Base-by-base conservation (phyloP, 1,140 invertebrate genomes). In the Stratiolaelaps scimitus region DNA sequence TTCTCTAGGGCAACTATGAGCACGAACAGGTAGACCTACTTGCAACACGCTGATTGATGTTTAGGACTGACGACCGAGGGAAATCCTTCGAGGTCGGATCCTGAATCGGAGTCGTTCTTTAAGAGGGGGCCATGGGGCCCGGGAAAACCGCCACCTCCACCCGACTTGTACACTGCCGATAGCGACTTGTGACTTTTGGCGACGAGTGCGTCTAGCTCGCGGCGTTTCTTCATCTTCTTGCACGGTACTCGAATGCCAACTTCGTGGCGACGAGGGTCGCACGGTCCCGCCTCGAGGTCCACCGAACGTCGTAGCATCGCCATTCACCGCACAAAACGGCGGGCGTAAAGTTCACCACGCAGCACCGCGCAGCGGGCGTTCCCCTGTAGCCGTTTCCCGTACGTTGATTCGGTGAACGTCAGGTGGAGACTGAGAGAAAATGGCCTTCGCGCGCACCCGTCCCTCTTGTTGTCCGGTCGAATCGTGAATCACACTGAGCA, bases 171-270 rank as follows among this genome's bases (percentile, higher is more conserved):
- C 15, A 60, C 53, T 15, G 53, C 53, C 10, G 53, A 60, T 23
- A 60, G 10, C 17, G 53, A 20, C 20, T 60, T 60, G 15, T 60
- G 53, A 60, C 53, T 60, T 34, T 73, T 74, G 10, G 72, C 69
- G 13, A 77, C 75, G n/a, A 77, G 68, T 48, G 76, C 76, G 69
- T 77, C 76, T 34, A 77, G 70, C 70, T 77, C 74, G 19, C 75
- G 74, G 48, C 76, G 75, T 67, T 77, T 77, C 70, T 77, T 77
- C 76, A 77, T 77, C 71, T 71, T 75, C 73, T 77, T 77, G 28
- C 72, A 71, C 26, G 73, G 74, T 70, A 60, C 53, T 15, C 53
- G 53, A 60, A 60, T 60, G 23, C 15, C 23, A 60, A 60, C 53
- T 29, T 60, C 53, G 23, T 60, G 53, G 6, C 53, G 26, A 17